These are phyloP conservation scores for Botia almorhae DNA, from an alignment of 2,797 vertebrate species.

Conservation along the genomic window DNA sequence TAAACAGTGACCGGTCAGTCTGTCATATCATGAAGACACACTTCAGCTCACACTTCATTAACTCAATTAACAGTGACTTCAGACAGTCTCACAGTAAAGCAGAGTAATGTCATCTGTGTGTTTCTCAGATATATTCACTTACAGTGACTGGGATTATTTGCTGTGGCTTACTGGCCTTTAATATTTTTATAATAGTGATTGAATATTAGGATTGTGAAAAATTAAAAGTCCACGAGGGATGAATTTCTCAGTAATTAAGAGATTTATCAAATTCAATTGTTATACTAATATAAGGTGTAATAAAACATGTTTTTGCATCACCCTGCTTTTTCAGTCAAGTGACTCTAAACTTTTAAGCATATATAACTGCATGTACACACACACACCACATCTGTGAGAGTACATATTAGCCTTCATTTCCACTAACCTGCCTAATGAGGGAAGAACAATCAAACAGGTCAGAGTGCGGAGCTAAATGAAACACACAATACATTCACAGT, in stretches of 20 bases:
- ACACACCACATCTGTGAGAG: too few species aligned
- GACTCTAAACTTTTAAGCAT: too few species aligned
- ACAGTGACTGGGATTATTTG: background rate
- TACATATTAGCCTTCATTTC: too few species aligned
- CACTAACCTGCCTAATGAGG: too few species aligned
- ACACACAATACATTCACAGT: conserved; percentile 13
- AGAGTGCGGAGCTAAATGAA: conserved; percentile 15
- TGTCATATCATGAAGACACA: background rate
- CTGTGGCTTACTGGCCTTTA: background rate
- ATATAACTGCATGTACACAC: too few species aligned
- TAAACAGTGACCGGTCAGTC: background rate
- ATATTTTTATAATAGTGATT: background rate
- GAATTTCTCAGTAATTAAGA: too few species aligned
- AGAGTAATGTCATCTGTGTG: background rate
- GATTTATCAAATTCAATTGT: too few species aligned
- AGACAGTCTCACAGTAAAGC: background rate
- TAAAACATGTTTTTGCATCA: background rate
- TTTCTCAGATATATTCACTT: conserved; percentile 16
- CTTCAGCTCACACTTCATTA: background rate
- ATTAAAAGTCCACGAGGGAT: too few species aligned
- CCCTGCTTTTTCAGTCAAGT: background rate
- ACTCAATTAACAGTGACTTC: background rate
- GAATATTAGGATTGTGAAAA: background rate
- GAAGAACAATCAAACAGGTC: conserved; percentile 7
- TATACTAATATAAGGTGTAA: too few species aligned